phyloP scores from a whole-genome alignment of 2,113 vertebrate genomes.

The Prunella fulvescens region DNA sequence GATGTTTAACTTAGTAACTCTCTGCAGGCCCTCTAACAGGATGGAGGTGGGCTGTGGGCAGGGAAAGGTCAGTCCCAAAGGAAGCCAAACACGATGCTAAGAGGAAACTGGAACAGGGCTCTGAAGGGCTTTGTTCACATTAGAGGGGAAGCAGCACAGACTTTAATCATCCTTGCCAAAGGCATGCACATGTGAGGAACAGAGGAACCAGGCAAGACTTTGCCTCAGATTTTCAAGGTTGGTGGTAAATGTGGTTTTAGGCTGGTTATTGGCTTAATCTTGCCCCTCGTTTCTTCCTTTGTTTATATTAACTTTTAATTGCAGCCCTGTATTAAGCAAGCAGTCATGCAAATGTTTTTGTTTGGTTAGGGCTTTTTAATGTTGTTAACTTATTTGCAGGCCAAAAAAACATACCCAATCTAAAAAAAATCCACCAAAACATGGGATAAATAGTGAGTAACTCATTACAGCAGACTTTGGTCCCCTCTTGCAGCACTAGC shows the following conservation, averaged over 20 bases:
- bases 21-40: slow-evolving; percentile 44
- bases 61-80: slow-evolving; percentile 42
- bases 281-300: neutral
- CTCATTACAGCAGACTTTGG: neutral
- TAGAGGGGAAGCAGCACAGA: slow-evolving; percentile 27
- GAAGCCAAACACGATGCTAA: neutral
- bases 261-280: neutral
- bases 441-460: neutral
- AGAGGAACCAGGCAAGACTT: neutral
- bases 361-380: neutral
- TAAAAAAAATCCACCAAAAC: neutral
- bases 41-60: slow-evolving; percentile 52
- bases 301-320: neutral
- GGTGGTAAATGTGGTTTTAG: neutral
- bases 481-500: neutral
- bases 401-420: neutral
- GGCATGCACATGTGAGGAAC: neutral
- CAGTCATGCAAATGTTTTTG: neutral
- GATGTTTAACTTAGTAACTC: slow-evolving; percentile 61
- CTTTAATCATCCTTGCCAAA: slow-evolving; percentile 36
- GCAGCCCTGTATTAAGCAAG: neutral
- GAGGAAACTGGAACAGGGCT: slow-evolving; percentile 17
- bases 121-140: slow-evolving; percentile 31
- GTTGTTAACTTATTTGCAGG: neutral
- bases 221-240: neutral